Percentiles rank a stretch among this genome's conserved stretches.
Evolutionary conservation across 92 coral and sea anemone genomes (phyloP).

Genomic region (Porites divaricata): DNA sequence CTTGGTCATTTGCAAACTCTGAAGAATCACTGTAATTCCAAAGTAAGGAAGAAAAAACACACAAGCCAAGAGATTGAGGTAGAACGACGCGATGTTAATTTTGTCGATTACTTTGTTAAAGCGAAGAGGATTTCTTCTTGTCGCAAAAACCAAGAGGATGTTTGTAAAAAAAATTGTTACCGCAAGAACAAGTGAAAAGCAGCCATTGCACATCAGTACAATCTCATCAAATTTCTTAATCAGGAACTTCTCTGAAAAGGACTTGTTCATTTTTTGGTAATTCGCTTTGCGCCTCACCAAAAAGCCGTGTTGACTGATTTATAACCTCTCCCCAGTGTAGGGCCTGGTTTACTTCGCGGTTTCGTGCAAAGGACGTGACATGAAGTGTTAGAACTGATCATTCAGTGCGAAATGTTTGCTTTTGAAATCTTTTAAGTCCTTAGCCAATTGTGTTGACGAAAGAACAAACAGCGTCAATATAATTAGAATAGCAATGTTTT

Average conservation of each 20-base stretch:
- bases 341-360: neutral
- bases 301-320: neutral
- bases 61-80: neutral
- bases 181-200: constrained; percentile 11
- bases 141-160: constrained; percentile 3
- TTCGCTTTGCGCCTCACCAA: neutral
- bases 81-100: constrained; percentile 8
- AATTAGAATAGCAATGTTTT: no score
- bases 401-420: neutral
- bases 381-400: neutral
- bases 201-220: constrained; percentile 1
- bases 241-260: neutral
- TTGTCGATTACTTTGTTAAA: neutral
- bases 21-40: constrained; percentile 10
- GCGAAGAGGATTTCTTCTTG: constrained; percentile 7
- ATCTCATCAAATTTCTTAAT: neutral
- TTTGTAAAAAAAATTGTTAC: neutral
- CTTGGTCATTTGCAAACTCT: neutral
- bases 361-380: neutral
- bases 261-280: neutral
- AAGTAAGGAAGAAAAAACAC: constrained; percentile 8
- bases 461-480: no score
- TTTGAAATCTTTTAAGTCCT: neutral
- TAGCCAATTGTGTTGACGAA: neutral
- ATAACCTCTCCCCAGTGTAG: neutral